Evolutionary conservation across 2,888 invertebrate species (phyloP), one percentile per base, ranked within the genome.

Genomic region (Lottia scabra): DNA sequence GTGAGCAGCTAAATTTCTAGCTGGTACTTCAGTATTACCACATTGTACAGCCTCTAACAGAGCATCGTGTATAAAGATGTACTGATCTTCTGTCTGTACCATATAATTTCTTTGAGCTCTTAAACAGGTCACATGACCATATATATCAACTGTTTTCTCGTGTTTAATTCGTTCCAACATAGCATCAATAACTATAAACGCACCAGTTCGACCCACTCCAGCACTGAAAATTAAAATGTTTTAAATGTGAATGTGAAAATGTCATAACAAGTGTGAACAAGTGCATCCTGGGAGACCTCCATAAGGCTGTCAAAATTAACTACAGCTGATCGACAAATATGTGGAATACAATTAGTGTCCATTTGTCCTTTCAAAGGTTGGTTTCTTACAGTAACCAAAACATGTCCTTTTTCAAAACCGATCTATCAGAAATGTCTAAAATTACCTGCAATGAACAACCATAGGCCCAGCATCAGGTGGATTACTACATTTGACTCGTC

Each of bases 1-100:
- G 90, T 99, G 99, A 23, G 95, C 93, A 87, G 97, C 97, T 72
- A 99, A 91, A 89, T 96, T 97, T 72, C 97, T 93, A 16, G 98
- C 98, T 0, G 98, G 95, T 43, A 99, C 95, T 91, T 99, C 99
- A 0, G 99, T 99, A 85, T 94, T 94, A 0, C 98, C 99, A 88
- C 98, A 98, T 77, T 97, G 95, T 10, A 98, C 97, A 5, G 99
- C 99, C 90, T 99, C 99, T 71, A 98, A 91, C 27, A 99, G 80
- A 2, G 99, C 96, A 88, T 99, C 99, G 89, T 99, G 98, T 82
- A 99, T 99, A 91, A 99, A 99, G 80, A 99, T 96, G 91, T 99
- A 99, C 90, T 99, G 99, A 91, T 98, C 98, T 90, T 98, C 98
- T 19, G 98, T 99, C 81, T 90, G 90, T 43, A 99, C 99, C 99